Evolutionary conservation across 2,797 vertebrate species (phyloP), one percentile per base, ranked within the genome.

Genomic region (Anabacerthia variegaticeps): DNA sequence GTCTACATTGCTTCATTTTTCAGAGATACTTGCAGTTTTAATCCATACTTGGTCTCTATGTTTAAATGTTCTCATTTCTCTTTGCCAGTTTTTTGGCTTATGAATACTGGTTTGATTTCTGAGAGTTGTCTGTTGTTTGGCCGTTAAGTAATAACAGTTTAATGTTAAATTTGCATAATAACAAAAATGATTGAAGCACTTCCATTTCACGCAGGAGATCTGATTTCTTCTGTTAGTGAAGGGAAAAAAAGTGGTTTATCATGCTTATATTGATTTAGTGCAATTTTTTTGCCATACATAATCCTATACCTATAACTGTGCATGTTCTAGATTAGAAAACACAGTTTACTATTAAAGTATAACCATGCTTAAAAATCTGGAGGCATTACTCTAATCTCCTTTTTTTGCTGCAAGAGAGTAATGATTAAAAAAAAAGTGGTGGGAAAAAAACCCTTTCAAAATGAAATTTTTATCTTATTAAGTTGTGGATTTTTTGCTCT

Each of bases 81-180:
- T 66, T 72, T 72, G 58, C 61, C 22, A 9, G 5, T 43, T 83
- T 80, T 93, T 84, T 93, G 65, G 39, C 44, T 44, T 75, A 27
- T 63, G 73, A 72, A 34, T 76, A 26, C 43, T 79, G 28, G 75
- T 88, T 78, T 93, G 58, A 55, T 88, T 93, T 92, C 58, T 58
- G 63, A 66, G 62, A n/a, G 7, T 62, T 73, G 46, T 80, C 73
- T 92, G 66, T 88, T 95, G 43, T 92, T 94, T 73, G 71, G 43
- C 48, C 78, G 83, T 92, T 84, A 69, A 73, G 41, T 93, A 88
- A 79, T 94, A 93, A 79, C 55, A 76, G 65, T 89, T 95, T 87
- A 69, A 69, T 88, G 67, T 89, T 93, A 82, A 87, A 94, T 95
- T 82, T 92, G 21, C 26, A 41, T 90, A 88, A 76, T 81, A 66